Base-by-base conservation (phyloP, 1,140 invertebrate species). In the Pogonomyrmex barbatus region DNA sequence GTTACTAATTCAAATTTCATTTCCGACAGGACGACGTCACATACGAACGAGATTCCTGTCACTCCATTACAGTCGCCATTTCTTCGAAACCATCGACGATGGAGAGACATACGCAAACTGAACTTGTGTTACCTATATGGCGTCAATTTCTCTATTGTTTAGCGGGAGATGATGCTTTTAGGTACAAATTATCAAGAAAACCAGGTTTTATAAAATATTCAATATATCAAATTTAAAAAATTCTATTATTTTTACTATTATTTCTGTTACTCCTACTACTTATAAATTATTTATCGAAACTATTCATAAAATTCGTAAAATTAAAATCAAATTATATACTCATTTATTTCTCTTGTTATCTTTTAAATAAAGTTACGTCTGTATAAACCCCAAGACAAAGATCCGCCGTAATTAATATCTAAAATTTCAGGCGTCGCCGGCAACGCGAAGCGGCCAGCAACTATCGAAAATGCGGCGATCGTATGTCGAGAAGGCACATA, bases 61-160 rank as follows among this genome's bases (percentile, higher is more conserved):
- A 89, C 62, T 93, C 91, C 17, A 92, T 93, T 88, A 92, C 92
- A 4, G 92, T 92, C 8, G 82, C 87, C 1, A 82, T 88, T 17
- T 54, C 85, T 6, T 91, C 91, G 4, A 94, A 94, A 76, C 95
- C 96, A 0, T 95, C 96, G 14, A 98, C 97, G 0, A 96, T 97
- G 96, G 97, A 98, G 91, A 95, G 97, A 33, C 97, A 97, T 73
- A 98, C 97, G 0, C 97, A 98, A 95, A 98, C 97, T 0, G 97
- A 98, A 92, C 89, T 92, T 33, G 95, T 96, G 85, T 95, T 97
- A 36, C 97, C 97, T 0, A 97, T 96, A 89, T 97, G 97, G 96
- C 95, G 96, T 63, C 97, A 98, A 91, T 96, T 98, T 85, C 94
- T 97, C 39, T 97, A 97, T 90, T 98, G 98, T 92, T 95, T 98